These are phyloP conservation scores for Diabrotica virgifera DNA, from an alignment of 1,140 invertebrate genomes.

Conservation along the genomic window DNA sequence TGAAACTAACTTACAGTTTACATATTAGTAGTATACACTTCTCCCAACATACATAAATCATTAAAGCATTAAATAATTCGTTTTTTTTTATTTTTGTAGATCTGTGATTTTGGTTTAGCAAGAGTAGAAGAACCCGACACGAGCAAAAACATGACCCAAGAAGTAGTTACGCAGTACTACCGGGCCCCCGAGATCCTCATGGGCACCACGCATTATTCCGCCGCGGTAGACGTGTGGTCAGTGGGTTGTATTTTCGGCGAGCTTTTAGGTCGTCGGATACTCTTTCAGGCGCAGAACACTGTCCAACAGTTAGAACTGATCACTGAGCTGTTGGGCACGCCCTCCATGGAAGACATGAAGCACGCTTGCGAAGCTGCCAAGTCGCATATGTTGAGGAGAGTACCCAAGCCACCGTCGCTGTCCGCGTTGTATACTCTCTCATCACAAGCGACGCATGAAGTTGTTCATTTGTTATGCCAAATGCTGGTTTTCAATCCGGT, in stretches of 20 bases:
- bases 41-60: too few species aligned
- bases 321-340: slow-evolving; percentile 96
- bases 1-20: too few species aligned
- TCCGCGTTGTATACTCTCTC: slow-evolving; percentile 89
- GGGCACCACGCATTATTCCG: slow-evolving; percentile 96
- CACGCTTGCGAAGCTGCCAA: slow-evolving; percentile 94
- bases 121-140: slow-evolving; percentile 89
- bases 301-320: slow-evolving; percentile 85
- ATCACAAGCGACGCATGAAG: slow-evolving; percentile 92
- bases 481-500: slow-evolving; percentile 98
- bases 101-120: slow-evolving; percentile 94
- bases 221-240: slow-evolving; percentile 96
- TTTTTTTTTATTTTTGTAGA: slow-evolving; percentile 55
- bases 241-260: slow-evolving; percentile 99
- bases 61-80: background rate
- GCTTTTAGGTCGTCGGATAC: slow-evolving; percentile 87
- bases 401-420: slow-evolving; percentile 84
- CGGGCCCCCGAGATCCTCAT: slow-evolving; percentile 97
- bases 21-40: too few species aligned
- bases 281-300: slow-evolving; percentile 77
- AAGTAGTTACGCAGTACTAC: slow-evolving; percentile 98
- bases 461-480: slow-evolving; percentile 94
- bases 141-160: slow-evolving; percentile 95
- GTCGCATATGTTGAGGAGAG: slow-evolving; percentile 86
- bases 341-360: slow-evolving; percentile 91